phyloP scores from a whole-genome alignment of 2,888 invertebrate species.

The Phaedon cochleariae region DNA sequence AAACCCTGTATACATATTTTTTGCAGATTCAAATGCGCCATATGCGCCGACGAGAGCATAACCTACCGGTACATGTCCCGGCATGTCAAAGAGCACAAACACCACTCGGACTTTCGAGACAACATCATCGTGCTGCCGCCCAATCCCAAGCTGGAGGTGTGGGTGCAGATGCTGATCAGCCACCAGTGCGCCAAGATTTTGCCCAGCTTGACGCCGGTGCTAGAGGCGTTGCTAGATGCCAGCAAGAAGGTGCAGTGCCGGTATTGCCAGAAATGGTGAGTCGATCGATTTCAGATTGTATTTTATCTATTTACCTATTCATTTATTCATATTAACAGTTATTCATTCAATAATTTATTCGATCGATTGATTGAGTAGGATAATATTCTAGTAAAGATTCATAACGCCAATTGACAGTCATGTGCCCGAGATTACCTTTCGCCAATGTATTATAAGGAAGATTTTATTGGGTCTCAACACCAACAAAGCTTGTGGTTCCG shows the following conservation, averaged over 20 bases:
- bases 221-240: constrained; percentile 1
- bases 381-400: too few relatives aligned
- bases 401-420: too few relatives aligned
- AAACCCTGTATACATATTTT: constrained; percentile 38
- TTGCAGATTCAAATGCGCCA: constrained; percentile 68
- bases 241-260: constrained; percentile 21
- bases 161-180: constrained; percentile 50
- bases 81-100: constrained; percentile 65
- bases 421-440: too few relatives aligned
- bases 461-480: too few relatives aligned
- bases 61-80: constrained; percentile 65
- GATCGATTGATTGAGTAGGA: too few relatives aligned
- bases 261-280: constrained; percentile 43
- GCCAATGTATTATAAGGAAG: too few relatives aligned
- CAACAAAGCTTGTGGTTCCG: too few relatives aligned
- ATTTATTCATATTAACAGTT: too few relatives aligned
- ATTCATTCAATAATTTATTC: too few relatives aligned
- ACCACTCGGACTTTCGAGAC: constrained; percentile 20
- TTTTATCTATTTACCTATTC: too few relatives aligned
- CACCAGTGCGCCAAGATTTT: constrained; percentile 43
- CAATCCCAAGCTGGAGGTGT: constrained; percentile 47
- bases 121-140: constrained; percentile 38
- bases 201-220: constrained; percentile 26
- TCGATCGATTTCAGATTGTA: neutral
- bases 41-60: constrained; percentile 68